phyloP scores from a whole-genome alignment of 1,140 invertebrate genomes.

The Drosophila oshimai region DNA sequence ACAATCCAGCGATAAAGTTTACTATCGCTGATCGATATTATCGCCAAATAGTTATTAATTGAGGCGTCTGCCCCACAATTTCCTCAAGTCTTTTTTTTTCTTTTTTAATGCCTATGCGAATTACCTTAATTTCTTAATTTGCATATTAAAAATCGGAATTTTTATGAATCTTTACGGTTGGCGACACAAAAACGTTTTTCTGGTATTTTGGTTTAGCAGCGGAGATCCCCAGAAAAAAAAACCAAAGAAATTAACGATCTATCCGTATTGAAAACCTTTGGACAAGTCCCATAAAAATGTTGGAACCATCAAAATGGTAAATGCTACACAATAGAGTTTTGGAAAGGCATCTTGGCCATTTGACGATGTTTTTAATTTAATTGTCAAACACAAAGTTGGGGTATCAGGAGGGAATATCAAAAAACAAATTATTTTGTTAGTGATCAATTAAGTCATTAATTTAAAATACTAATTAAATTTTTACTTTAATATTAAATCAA shows the following conservation, averaged over 20 bases:
- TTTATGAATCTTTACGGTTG: conserved; percentile 23
- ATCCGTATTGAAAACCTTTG: conserved; percentile 42
- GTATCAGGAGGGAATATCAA: background rate
- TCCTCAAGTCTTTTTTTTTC: conserved; percentile 37
- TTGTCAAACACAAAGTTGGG: background rate
- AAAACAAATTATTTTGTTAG: background rate
- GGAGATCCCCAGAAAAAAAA: conserved; percentile 6
- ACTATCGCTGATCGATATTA: conserved; percentile 73
- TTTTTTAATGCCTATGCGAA: conserved; percentile 27
- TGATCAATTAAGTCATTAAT: too few relatives aligned
- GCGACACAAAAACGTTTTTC: conserved; percentile 60
- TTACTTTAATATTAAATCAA: too few relatives aligned
- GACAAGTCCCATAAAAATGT: conserved; percentile 53
- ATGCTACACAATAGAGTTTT: conserved; percentile 35
- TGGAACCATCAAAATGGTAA: conserved; percentile 54
- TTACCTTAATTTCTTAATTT: conserved; percentile 51
- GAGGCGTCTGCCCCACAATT: conserved; percentile 20
- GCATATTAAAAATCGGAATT: conserved; percentile 58
- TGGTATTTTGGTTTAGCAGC: conserved; percentile 55
- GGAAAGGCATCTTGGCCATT: conserved; percentile 19
- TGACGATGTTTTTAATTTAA: conserved; percentile 30
- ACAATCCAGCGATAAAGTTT: conserved; percentile 72
- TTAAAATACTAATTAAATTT: background rate
- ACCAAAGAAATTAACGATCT: conserved; percentile 45
- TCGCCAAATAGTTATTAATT: conserved; percentile 79